phyloP scores from a whole-genome alignment of 1,140 invertebrate species.

The Diabrotica undecimpunctata region DNA sequence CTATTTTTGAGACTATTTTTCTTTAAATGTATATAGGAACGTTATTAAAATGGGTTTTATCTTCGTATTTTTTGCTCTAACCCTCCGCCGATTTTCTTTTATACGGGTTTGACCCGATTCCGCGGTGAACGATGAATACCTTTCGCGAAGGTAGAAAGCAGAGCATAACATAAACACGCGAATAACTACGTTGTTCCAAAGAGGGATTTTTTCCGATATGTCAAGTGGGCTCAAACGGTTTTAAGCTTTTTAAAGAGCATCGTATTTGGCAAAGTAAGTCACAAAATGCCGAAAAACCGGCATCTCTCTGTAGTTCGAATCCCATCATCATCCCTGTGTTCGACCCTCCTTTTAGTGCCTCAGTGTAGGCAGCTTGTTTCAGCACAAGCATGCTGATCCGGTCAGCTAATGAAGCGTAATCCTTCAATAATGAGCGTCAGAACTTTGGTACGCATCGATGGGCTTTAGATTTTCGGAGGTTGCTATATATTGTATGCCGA shows the following conservation, averaged over 20 bases:
- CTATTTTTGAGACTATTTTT: too few species aligned
- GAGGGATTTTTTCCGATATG: background rate
- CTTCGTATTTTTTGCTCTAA: too few species aligned
- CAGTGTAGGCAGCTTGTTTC: slow-evolving; percentile 25
- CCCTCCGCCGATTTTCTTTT: too few species aligned
- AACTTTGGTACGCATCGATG: slow-evolving; percentile 36
- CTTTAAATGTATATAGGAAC: too few species aligned
- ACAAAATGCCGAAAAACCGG: background rate
- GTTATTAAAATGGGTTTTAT: too few species aligned
- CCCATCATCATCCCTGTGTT: background rate
- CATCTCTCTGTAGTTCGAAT: background rate
- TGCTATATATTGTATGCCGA: background rate
- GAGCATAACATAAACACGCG: too few species aligned
- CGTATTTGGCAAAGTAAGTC: background rate
- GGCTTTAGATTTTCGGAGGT: slow-evolving; percentile 33
- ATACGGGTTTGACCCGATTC: too few species aligned
- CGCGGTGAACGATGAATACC: too few species aligned
- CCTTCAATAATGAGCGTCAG: slow-evolving; percentile 50
- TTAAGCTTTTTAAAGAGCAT: background rate
- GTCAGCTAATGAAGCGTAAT: slow-evolving; percentile 54
- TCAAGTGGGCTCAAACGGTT: background rate
- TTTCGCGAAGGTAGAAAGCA: too few species aligned
- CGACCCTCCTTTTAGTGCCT: background rate
- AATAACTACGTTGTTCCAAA: too few species aligned
- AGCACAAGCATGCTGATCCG: slow-evolving; percentile 36